Evolutionary conservation across 2,797 vertebrate species (phyloP).

Genomic region (Sebastiscus albofasciatus): DNA sequence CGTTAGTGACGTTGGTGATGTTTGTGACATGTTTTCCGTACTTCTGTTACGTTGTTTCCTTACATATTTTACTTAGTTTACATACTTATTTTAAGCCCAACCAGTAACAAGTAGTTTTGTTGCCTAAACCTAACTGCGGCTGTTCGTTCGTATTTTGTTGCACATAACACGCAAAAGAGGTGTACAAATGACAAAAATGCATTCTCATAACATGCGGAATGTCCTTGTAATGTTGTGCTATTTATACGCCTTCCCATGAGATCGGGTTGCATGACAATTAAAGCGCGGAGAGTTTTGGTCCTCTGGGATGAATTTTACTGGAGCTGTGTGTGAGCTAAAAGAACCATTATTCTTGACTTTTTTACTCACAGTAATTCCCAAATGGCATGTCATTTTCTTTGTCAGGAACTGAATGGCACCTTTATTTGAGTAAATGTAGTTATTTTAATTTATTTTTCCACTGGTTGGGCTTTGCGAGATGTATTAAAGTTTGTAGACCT

Average conservation of each 20-base stretch:
- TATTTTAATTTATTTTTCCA: conserved; percentile 51
- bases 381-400: conserved; percentile 43
- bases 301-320: conserved; percentile 4
- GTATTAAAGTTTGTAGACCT: conserved; percentile 46
- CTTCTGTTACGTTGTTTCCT: not conserved
- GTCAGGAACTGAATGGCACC: conserved; percentile 46
- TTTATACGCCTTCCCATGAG: not conserved
- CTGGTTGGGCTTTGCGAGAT: conserved; percentile 33
- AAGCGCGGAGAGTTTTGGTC: not conserved
- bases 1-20: not conserved
- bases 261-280: not conserved
- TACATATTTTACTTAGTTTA: not conserved
- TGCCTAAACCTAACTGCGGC: not conserved
- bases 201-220: not conserved
- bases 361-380: conserved; percentile 17
- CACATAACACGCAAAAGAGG: not conserved
- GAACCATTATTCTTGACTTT: conserved; percentile 19
- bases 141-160: not conserved
- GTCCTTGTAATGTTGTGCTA: not conserved
- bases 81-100: not conserved
- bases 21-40: not conserved
- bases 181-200: not conserved
- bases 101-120: not conserved
- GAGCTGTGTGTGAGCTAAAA: conserved; percentile 29
- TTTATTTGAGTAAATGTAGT: conserved; percentile 51